Conservation (phyloP, 2,888 invertebrate species). For the Cantharis flavilabris region DNA sequence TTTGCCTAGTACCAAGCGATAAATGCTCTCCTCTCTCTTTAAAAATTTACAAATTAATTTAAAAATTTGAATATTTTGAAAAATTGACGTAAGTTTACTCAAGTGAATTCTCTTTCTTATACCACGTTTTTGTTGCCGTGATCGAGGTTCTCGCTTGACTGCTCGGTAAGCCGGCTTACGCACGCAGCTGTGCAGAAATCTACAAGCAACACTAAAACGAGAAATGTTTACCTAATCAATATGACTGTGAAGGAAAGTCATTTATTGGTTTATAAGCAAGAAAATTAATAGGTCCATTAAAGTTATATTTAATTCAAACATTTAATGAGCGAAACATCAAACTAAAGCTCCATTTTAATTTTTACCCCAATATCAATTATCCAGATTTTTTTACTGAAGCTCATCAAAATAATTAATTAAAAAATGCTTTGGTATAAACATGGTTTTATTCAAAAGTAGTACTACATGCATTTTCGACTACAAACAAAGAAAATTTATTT, state of each 20-base stretch:
- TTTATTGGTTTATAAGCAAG: not conserved
- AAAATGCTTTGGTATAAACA: not conserved
- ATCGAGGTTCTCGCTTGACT: not conserved
- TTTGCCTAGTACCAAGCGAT: not conserved
- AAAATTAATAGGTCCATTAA: not conserved
- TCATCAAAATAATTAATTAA: not conserved
- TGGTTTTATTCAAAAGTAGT: not conserved
- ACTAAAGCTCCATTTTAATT: not conserved
- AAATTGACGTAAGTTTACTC: not conserved
- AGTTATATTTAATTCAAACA: not conserved
- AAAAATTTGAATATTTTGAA: not conserved
- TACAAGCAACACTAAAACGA: not conserved
- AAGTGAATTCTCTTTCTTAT: not conserved
- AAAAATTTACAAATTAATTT: not conserved
- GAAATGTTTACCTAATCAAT: not conserved
- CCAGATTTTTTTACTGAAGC: too few relatives aligned
- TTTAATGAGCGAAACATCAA: not conserved
- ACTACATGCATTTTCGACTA: not conserved
- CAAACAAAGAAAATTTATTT: not conserved
- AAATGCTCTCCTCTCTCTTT: not conserved
- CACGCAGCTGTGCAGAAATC: not conserved
- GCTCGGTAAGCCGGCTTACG: not conserved
- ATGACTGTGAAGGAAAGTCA: not conserved
- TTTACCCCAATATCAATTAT: too few relatives aligned
- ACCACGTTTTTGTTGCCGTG: not conserved